Conservation (phyloP, 2,888 invertebrate species). For the Anoncus sp. region DNA sequence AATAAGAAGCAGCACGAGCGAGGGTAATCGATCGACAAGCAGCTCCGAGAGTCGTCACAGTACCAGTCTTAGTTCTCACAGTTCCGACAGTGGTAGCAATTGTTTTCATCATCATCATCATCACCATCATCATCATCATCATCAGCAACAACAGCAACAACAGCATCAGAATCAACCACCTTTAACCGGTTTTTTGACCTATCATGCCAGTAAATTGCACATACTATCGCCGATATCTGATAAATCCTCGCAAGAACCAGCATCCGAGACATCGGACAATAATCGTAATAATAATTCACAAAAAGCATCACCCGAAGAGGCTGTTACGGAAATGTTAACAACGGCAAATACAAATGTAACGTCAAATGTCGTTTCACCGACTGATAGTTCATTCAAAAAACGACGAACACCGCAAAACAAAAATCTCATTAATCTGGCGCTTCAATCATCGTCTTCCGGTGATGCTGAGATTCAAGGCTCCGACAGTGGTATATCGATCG, state of each 20-base stretch:
- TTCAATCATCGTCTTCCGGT: slow-evolving; percentile 87
- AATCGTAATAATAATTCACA: slow-evolving; percentile 92
- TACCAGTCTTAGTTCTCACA: slow-evolving; percentile 93
- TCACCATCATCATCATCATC: slow-evolving; percentile 86
- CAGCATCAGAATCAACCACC: slow-evolving; percentile 84
- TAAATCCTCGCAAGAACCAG: slow-evolving; percentile 94
- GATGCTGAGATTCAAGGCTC: slow-evolving; percentile 93
- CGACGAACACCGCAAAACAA: slow-evolving; percentile 90
- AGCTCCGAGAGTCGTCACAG: slow-evolving; percentile 94
- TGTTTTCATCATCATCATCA: slow-evolving; percentile 85
- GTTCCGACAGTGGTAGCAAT: slow-evolving; percentile 91
- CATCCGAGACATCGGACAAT: slow-evolving; percentile 92
- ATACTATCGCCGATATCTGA: slow-evolving; percentile 95
- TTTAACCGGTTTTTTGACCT: slow-evolving; percentile 88
- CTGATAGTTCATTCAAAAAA: slow-evolving; percentile 83
- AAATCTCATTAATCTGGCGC: slow-evolving; percentile 88
- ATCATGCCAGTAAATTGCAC: slow-evolving; percentile 91
- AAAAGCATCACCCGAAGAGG: slow-evolving; percentile 90
- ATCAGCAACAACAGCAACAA: slow-evolving; percentile 85
- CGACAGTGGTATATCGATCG: slow-evolving; percentile 95
- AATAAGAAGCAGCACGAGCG: slow-evolving; percentile 93
- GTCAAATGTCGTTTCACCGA: slow-evolving; percentile 75
- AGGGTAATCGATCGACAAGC: slow-evolving; percentile 93
- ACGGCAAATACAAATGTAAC: slow-evolving; percentile 66
- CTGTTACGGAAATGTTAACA: slow-evolving; percentile 80